Base-by-base conservation (phyloP, 2,113 vertebrate genomes). In the Capra hircus region DNA sequence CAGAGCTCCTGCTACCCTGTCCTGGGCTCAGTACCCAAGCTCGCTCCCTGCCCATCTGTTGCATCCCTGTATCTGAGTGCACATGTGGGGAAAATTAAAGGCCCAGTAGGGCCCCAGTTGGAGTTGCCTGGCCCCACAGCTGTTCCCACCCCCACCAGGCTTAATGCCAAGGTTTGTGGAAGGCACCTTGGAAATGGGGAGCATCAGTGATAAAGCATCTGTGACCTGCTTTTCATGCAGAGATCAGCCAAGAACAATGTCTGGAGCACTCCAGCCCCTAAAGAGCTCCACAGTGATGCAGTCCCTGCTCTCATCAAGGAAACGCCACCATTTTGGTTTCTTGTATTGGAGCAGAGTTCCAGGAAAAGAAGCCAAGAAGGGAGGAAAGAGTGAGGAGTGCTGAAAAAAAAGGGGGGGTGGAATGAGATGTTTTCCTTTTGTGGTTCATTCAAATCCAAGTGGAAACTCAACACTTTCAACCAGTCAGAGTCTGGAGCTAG, bases 1-100 rank as follows among this genome's bases (percentile, higher is more conserved):
- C 97, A 96, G 89, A 98, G 97, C 81, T 96, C 95, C 97, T n/a
- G 88, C 95, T 98, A 74, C 98, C 98, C 94, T 94, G 97, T 98
- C 92, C 90, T 53, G 94, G 88, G 88, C 95, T 36, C 71, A 78
- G 90, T 98, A 77, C 83, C 86, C 80, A 96, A 89, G 30, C 93
- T 95, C 59, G 57, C 96, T 80, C 59, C 80, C 33, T 55, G 77
- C 45, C 97, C 94, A 84, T 92, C 92, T 88, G 95, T 77, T 95
- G 92, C 30, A 85, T 97, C 96, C 92, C 90, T 84, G 40, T 77
- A 86, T 95, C 86, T 81, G 93, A 80, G 93, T 89, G 92, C 91
- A 95, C 71, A 71, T 84, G 95, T 89, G 78, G 80, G 86, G 78
- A 94, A 94, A 96, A 97, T 84, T 94, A 74, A 94, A 97, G 86